Base-by-base conservation (phyloP, 2,113 vertebrate genomes). In the Etheostoma cragini region DNA sequence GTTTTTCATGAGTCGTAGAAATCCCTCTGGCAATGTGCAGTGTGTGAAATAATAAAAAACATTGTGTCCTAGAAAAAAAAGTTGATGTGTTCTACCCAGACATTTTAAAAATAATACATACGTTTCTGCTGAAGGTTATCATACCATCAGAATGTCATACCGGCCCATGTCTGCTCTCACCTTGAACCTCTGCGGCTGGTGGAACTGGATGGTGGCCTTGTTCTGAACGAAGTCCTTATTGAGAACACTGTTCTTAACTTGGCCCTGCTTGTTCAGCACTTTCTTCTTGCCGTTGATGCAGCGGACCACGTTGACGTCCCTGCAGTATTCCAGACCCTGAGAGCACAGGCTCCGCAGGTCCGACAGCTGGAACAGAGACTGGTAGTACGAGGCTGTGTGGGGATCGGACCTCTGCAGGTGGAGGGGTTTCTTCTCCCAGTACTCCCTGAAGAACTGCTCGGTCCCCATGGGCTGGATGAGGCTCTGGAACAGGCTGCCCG, bases 121-220 rank as follows among this genome's bases (percentile, higher is more conserved):
- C n/a, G n/a, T n/a, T n/a, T 42, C 3, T 42, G 10, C 38, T 2
- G 38, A 42, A 42, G 38, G 38, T 38, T 38, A 38, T 38, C 35
- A 38, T 10, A 10, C 38, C 8, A 8, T 42, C 38, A 42, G 38
- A 11, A 42, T 42, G 2, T 42, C 38, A 11, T 1, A 42, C 38
- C 2, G 10, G 10, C 38, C 38, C 38, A 42, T 11, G 38, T 8
- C 38, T 0, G 42, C 11, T 35, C 81, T 94, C 84, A 99, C 97
- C 96, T 98, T 97, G 91, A 97, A 99, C 84, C 97, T 96, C 94
- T 98, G 97, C 1, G 97, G 97, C 74, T 98, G 97, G 89, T 98
- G 97, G 85, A 98, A 97, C 88, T 98, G 97, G 87, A 99, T 93
- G 0, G 97, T 98, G 22, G 96, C 96, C 76, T 95, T 97, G 69